Conservation (phyloP, 2,113 vertebrate genomes). For the Siniperca knerii region DNA sequence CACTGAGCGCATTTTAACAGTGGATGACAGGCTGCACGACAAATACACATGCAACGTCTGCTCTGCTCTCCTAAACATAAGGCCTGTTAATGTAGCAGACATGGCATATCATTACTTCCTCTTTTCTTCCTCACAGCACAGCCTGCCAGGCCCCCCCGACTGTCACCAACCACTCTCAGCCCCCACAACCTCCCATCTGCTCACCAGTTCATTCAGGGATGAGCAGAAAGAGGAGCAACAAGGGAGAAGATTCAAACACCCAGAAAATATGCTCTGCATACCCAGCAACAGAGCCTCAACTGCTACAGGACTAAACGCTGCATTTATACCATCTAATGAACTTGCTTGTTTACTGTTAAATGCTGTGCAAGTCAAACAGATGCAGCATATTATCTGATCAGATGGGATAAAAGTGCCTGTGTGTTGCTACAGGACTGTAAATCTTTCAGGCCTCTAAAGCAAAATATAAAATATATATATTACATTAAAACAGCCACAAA, state of each 20-base stretch:
- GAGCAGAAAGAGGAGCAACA: conserved; percentile 26
- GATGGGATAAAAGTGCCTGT: background rate
- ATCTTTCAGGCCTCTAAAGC: background rate
- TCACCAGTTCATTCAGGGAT: conserved; percentile 49
- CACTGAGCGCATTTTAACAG: conserved; percentile 45
- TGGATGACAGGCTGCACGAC: conserved; percentile 58
- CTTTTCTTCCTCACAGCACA: conserved; percentile 26
- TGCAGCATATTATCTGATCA: conserved; percentile 1
- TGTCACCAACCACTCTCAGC: conserved; percentile 55
- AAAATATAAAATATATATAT: background rate
- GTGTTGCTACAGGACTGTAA: background rate
- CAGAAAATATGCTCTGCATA: conserved; percentile 17
- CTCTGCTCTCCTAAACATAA: conserved; percentile 56
- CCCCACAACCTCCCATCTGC: conserved; percentile 71
- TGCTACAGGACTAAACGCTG: background rate
- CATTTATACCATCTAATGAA: conserved; percentile 18
- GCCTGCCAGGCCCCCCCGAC: conserved; percentile 22
- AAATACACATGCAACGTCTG: conserved; percentile 58
- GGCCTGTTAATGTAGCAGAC: conserved; percentile 63
- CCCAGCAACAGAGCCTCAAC: background rate
- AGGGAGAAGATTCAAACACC: conserved; percentile 27
- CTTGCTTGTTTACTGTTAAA: background rate
- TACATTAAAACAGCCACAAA: background rate
- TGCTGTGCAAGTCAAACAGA: conserved; percentile 2
- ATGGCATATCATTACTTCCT: conserved; percentile 52